Conservation (phyloP, 2,113 vertebrate species). For the Neotragus pygmaeus region DNA sequence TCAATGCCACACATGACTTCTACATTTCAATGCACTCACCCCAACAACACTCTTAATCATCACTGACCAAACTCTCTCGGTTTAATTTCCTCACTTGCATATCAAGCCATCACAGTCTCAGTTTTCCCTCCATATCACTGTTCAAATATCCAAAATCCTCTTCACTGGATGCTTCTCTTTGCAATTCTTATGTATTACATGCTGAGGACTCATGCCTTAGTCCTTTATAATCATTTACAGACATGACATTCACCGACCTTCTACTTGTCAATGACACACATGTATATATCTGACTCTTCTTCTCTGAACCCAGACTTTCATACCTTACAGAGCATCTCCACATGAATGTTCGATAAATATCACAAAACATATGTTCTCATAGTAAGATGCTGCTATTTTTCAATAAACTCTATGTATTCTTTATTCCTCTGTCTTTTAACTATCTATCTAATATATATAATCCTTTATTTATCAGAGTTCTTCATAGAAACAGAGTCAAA, state of each 20-base stretch:
- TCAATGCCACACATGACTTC: not conserved
- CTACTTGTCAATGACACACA: not conserved
- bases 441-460: not conserved
- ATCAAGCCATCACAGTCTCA: not conserved
- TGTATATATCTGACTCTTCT: not conserved
- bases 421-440: not conserved
- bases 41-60: not conserved
- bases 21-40: not conserved
- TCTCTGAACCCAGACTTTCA: not conserved
- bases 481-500: not conserved
- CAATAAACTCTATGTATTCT: not conserved
- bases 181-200: not conserved
- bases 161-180: not conserved
- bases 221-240: not conserved
- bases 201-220: not conserved
- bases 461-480: not conserved
- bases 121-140: not conserved
- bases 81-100: not conserved
- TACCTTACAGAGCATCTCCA: not conserved
- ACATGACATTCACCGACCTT: accelerated
- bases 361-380: not conserved
- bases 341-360: not conserved
- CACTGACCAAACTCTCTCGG: not conserved
- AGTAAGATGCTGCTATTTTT: not conserved
- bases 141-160: not conserved